phyloP scores from a whole-genome alignment of 2,888 invertebrate genomes.

The Phaonia tiefii region DNA sequence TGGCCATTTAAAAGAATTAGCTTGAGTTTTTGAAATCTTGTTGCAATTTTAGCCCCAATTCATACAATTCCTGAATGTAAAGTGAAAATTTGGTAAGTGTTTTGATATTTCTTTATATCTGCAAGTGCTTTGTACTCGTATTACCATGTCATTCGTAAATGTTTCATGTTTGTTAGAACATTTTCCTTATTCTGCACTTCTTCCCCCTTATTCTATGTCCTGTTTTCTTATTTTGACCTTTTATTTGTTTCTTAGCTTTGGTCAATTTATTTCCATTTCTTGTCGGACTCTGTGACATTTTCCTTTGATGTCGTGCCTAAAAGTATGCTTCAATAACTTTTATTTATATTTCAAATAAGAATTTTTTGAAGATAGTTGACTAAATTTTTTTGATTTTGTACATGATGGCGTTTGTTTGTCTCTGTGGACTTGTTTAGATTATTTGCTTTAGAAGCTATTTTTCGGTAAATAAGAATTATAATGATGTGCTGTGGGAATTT shows the following conservation, averaged over 20 bases:
- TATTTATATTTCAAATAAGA: conserved; percentile 19
- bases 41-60: conserved; percentile 13
- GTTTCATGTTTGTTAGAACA: not conserved
- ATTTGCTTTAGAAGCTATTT: not conserved
- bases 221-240: not conserved
- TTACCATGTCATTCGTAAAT: too few relatives aligned
- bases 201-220: not conserved
- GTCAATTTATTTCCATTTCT: conserved; percentile 9
- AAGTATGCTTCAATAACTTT: conserved; percentile 1
- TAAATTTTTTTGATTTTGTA: too few relatives aligned
- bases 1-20: conserved; percentile 34
- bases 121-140: too few relatives aligned
- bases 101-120: too few relatives aligned
- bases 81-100: not conserved
- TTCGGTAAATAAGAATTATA: not conserved
- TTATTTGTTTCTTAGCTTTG: not conserved
- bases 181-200: not conserved
- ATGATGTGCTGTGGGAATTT: conserved; percentile 3
- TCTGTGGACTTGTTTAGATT: not conserved
- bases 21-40: conserved; percentile 15
- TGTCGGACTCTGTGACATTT: not conserved
- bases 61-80: too few relatives aligned
- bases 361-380: conserved; percentile 12
- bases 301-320: conserved; percentile 29
- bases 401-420: not conserved